Evolutionary conservation across 2,113 vertebrate species (phyloP).

Genomic region (Lophochroa leadbeateri): DNA sequence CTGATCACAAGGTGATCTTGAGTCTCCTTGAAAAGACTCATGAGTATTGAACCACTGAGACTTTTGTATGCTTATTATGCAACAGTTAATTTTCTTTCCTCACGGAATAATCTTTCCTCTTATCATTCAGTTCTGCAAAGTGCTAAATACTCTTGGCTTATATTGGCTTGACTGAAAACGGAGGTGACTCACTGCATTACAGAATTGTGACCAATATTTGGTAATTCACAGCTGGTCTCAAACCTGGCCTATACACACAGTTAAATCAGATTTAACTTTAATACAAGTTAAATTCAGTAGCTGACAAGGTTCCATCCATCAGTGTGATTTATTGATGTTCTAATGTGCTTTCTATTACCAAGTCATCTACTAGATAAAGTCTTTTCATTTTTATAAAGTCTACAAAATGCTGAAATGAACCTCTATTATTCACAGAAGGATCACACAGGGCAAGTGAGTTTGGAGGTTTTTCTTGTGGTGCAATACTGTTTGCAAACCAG

Average conservation of each 20-base stretch:
- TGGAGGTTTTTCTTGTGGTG: neutral
- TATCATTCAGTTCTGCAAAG: neutral
- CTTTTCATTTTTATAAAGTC: constrained; percentile 5
- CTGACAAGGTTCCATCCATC: neutral
- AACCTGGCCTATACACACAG: neutral
- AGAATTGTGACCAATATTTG: neutral
- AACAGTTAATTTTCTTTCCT: neutral
- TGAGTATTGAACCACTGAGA: neutral
- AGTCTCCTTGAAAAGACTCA: neutral
- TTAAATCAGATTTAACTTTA: neutral
- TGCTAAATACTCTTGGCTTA: neutral
- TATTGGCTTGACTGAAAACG: neutral
- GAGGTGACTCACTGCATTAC: neutral
- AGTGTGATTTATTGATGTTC: neutral
- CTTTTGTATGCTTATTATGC: neutral
- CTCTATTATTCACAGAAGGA: neutral
- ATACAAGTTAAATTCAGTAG: neutral
- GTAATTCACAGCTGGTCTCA: neutral
- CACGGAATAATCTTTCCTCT: neutral
- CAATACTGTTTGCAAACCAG: neutral
- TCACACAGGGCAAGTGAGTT: neutral
- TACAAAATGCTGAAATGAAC: neutral
- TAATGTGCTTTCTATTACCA: neutral
- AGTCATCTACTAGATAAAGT: neutral
- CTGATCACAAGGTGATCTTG: neutral